These are phyloP conservation scores for Leontocebus nigricollis DNA, from an alignment of 2,797 vertebrate genomes.

Conservation along the genomic window DNA sequence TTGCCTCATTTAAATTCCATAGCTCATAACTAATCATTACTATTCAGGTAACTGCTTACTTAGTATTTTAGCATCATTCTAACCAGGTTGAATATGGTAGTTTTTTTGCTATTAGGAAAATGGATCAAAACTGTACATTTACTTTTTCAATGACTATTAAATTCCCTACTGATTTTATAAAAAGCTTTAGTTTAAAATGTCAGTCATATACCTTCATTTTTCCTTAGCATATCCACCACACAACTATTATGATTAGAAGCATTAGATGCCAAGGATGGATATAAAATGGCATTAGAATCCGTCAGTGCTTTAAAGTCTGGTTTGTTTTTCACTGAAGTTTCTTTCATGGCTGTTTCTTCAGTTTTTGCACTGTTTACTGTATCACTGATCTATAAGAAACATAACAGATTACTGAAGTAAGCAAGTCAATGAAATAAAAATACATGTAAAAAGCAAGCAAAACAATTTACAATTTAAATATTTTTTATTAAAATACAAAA, in stretches of 20 bases:
- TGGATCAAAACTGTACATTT: neutral
- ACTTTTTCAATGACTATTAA: constrained; percentile 29
- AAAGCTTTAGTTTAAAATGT: constrained; percentile 27
- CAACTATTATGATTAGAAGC: constrained; percentile 83
- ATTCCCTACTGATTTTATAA: neutral
- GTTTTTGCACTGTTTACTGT: constrained; percentile 81
- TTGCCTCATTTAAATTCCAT: neutral
- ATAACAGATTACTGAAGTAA: constrained; percentile 56
- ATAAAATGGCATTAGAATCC: constrained; percentile 82
- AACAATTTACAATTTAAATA: constrained; percentile 34
- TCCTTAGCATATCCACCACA: constrained; percentile 68
- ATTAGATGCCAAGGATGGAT: constrained; percentile 72
- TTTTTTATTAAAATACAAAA: constrained; percentile 44
- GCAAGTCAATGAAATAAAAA: neutral
- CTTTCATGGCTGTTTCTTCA: constrained; percentile 81
- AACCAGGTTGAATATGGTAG: neutral
- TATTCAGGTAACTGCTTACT: neutral
- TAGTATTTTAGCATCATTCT: neutral
- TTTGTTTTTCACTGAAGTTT: constrained; percentile 79
- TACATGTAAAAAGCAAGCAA: constrained; percentile 34
- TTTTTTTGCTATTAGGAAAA: neutral
- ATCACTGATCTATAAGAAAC: constrained; percentile 83
- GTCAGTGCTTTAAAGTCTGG: constrained; percentile 76
- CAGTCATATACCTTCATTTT: constrained; percentile 74
- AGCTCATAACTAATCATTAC: neutral